Conservation (phyloP, 2,888 invertebrate species). For the Drosophila crucigera region DNA sequence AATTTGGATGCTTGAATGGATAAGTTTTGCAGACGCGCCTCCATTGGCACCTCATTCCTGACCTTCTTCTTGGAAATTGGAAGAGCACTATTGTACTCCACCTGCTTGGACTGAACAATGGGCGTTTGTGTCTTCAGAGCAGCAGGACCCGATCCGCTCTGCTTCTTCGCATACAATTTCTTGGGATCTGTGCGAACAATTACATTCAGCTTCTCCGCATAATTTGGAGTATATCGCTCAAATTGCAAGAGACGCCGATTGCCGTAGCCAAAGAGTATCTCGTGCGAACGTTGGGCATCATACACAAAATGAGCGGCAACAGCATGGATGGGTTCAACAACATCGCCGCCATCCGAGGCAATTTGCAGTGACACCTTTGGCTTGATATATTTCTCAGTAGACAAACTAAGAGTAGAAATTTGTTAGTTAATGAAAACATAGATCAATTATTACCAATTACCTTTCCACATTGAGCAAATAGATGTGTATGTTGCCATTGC, state of each 20-base stretch:
- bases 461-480: slow-evolving; percentile 92
- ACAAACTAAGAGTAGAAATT: slow-evolving; percentile 63
- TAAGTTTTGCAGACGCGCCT: slow-evolving; percentile 92
- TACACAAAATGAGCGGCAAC: slow-evolving; percentile 85
- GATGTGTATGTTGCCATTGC: slow-evolving; percentile 92
- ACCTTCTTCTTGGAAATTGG: slow-evolving; percentile 76
- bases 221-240: slow-evolving; percentile 87
- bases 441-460: slow-evolving; percentile 34
- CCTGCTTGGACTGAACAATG: slow-evolving; percentile 62
- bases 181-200: slow-evolving; percentile 83
- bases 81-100: slow-evolving; percentile 80
- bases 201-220: slow-evolving; percentile 86
- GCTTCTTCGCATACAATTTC: slow-evolving; percentile 65
- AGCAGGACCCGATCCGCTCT: slow-evolving; percentile 50
- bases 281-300: slow-evolving; percentile 81
- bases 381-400: slow-evolving; percentile 88
- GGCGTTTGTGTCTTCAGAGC: slow-evolving; percentile 79
- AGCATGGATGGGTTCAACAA: slow-evolving; percentile 86
- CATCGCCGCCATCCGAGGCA: slow-evolving; percentile 86
- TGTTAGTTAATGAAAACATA: neutral
- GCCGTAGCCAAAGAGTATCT: slow-evolving; percentile 87
- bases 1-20: slow-evolving; percentile 87
- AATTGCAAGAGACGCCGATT: slow-evolving; percentile 87
- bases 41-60: slow-evolving; percentile 88
- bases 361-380: slow-evolving; percentile 88